phyloP scores from a whole-genome alignment of 2,888 invertebrate species.

The Lycia hirtaria region DNA sequence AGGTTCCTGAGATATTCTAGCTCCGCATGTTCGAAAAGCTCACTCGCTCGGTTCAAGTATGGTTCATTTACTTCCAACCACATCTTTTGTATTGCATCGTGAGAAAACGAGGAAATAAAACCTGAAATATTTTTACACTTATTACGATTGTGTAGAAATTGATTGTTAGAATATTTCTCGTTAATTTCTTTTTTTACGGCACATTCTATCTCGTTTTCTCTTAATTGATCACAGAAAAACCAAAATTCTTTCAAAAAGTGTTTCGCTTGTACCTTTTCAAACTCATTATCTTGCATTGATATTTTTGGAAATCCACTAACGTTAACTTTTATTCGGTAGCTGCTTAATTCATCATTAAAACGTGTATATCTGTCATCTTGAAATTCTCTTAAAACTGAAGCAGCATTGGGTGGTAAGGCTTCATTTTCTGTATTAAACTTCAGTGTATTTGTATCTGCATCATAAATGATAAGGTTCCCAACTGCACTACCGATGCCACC shows the following conservation, averaged over 20 bases:
- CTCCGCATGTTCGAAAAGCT: conserved; percentile 50
- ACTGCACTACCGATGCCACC: too few relatives aligned
- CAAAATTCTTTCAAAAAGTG: conserved; percentile 52
- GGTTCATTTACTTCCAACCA: conserved; percentile 22
- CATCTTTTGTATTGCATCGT: conserved; percentile 20
- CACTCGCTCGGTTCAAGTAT: conserved; percentile 47
- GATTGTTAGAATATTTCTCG: not conserved
- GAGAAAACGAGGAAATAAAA: too few relatives aligned
- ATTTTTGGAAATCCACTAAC: not conserved
- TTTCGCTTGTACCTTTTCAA: conserved; percentile 45
- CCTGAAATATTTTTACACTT: conserved; percentile 38
- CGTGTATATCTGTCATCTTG: too few relatives aligned
- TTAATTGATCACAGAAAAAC: conserved; percentile 56
- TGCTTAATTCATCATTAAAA: conserved; percentile 14
- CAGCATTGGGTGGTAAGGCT: too few relatives aligned
- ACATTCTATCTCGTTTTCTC: conserved; percentile 49
- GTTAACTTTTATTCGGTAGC: not conserved
- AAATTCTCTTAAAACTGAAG: too few relatives aligned
- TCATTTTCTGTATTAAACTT: too few relatives aligned
- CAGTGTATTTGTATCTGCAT: too few relatives aligned
- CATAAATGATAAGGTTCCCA: too few relatives aligned
- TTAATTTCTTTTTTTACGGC: not conserved
- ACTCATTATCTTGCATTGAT: conserved; percentile 43
- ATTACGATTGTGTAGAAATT: not conserved
- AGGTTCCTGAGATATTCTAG: conserved; percentile 52